phyloP scores from a whole-genome alignment of 2,797 vertebrate genomes.

The Halcyon chelicuti region DNA sequence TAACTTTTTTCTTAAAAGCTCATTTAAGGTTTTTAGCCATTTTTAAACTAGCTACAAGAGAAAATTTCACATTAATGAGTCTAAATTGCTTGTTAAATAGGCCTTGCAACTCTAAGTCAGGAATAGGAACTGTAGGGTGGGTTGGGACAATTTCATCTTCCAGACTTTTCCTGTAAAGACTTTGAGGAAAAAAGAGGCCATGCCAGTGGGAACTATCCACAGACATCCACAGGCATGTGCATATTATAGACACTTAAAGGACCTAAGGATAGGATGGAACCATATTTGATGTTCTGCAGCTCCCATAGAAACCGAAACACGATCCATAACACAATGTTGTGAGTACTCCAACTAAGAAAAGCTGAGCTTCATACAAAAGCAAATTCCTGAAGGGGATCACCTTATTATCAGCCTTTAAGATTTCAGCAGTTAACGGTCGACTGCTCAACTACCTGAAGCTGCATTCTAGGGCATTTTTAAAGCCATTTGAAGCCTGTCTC shows the following conservation, averaged over 20 bases:
- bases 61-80: background rate
- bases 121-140: background rate
- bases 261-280: background rate
- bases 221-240: background rate
- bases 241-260: background rate
- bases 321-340: background rate
- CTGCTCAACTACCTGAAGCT: background rate
- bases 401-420: background rate
- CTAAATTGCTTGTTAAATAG: slow-evolving; percentile 13
- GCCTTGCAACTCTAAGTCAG: background rate
- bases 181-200: background rate
- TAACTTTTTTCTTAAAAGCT: background rate
- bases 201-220: background rate
- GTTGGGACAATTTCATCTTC: background rate
- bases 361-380: background rate
- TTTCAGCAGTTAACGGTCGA: background rate
- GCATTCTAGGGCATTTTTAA: background rate
- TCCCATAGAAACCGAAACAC: background rate
- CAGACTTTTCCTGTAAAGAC: background rate
- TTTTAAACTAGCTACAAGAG: slow-evolving; percentile 14
- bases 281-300: background rate
- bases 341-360: background rate
- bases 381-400: background rate
- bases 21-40: background rate
- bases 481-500: background rate